These are phyloP conservation scores for Argentina silus DNA, from an alignment of 2,797 vertebrate genomes.

Conservation along the genomic window DNA sequence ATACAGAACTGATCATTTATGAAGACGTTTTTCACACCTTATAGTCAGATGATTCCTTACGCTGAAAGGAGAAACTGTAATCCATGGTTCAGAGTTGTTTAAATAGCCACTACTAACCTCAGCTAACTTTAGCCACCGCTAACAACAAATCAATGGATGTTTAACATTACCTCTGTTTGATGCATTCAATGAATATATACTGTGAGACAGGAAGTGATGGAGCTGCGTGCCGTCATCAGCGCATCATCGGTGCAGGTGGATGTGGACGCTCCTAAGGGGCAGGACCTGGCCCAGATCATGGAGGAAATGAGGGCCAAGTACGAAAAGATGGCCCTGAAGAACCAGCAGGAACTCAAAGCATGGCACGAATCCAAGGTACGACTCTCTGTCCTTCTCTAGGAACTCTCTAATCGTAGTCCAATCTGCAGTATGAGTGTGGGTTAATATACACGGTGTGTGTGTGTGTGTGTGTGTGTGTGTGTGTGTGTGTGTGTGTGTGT, in stretches of 20 bases:
- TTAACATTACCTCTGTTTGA: too few species aligned
- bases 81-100: too few species aligned
- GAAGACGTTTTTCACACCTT: too few species aligned
- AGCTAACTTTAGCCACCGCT: too few species aligned
- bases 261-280: slow-evolving; percentile 89
- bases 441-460: background rate
- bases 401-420: background rate
- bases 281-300: slow-evolving; percentile 88
- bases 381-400: background rate
- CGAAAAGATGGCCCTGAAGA: slow-evolving; percentile 87
- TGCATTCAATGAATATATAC: background rate
- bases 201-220: slow-evolving; percentile 81
- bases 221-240: slow-evolving; percentile 84
- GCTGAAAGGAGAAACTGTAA: too few species aligned
- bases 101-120: too few species aligned
- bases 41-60: too few species aligned
- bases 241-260: slow-evolving; percentile 89
- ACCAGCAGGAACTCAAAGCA: slow-evolving; percentile 89
- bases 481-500: background rate
- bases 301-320: slow-evolving; percentile 89
- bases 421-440: background rate
- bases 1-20: too few species aligned
- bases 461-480: background rate
- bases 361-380: slow-evolving; percentile 88
- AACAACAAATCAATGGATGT: too few species aligned